These are phyloP conservation scores for Cephus nigrinus DNA, from an alignment of 2,888 invertebrate genomes.

Conservation along the genomic window DNA sequence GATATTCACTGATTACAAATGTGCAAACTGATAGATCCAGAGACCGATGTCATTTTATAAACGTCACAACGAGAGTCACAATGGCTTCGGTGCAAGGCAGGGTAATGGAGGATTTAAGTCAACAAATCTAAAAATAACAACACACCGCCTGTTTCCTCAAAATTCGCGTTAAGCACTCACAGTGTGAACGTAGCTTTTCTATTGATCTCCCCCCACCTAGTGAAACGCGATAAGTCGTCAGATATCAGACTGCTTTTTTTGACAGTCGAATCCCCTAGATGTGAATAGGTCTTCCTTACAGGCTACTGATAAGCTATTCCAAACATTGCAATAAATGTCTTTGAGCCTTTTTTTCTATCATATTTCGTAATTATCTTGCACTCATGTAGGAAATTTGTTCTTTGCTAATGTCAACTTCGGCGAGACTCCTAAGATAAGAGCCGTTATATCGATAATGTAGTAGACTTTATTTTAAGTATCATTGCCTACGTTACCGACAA, in stretches of 20 bases:
- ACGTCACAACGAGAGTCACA: neutral
- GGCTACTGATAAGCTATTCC: neutral
- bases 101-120: constrained; percentile 1
- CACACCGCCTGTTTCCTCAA: neutral
- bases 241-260: neutral
- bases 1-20: neutral
- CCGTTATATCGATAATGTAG: neutral
- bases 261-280: neutral
- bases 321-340: too few species aligned
- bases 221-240: neutral
- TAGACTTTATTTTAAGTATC: neutral
- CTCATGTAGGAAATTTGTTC: neutral
- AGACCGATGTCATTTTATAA: neutral
- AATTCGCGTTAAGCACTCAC: neutral
- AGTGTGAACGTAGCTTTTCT: constrained; percentile 15
- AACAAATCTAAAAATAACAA: neutral
- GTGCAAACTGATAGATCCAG: neutral
- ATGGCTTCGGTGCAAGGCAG: neutral
- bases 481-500: neutral
- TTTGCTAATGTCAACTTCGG: neutral
- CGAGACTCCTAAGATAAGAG: neutral
- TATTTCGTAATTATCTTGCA: neutral
- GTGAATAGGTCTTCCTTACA: neutral
- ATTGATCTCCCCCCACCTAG: constrained; percentile 10
- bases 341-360: neutral